These are phyloP conservation scores for Temnothorax ravouxi DNA, from an alignment of 2,888 invertebrate species.

Conservation along the genomic window DNA sequence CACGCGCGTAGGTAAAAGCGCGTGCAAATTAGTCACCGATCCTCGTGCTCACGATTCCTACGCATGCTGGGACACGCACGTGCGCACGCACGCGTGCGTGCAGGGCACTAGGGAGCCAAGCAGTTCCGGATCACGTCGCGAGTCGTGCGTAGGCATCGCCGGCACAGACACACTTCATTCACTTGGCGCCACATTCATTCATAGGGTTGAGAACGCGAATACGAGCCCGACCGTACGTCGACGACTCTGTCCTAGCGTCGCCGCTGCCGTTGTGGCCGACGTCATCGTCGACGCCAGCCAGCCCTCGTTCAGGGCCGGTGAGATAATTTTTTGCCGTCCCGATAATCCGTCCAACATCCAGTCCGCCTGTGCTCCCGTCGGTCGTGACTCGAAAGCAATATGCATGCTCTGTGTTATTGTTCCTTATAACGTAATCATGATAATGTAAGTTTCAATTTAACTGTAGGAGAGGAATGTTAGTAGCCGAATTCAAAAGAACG, in stretches of 20 bases:
- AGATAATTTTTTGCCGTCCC: slow-evolving; percentile 34
- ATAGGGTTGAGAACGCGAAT: slow-evolving; percentile 72
- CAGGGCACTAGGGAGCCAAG: slow-evolving; percentile 27
- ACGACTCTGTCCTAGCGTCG: slow-evolving; percentile 42
- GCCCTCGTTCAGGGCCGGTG: slow-evolving; percentile 13
- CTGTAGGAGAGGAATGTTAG: background rate
- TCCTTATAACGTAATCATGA: slow-evolving; percentile 16
- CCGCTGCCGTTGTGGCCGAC: slow-evolving; percentile 44
- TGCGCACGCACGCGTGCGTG: slow-evolving; percentile 39
- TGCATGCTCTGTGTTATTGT: slow-evolving; percentile 24
- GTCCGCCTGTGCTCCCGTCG: slow-evolving; percentile 17
- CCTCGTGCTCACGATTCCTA: slow-evolving; percentile 46
- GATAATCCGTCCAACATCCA: slow-evolving; percentile 39
- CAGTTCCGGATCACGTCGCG: slow-evolving; percentile 53
- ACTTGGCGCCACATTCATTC: slow-evolving; percentile 86
- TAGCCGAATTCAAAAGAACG: background rate
- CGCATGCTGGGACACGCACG: slow-evolving; percentile 15
- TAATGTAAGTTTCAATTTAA: slow-evolving; percentile 30
- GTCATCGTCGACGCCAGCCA: slow-evolving; percentile 50
- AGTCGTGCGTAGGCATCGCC: slow-evolving; percentile 70
- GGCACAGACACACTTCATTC: slow-evolving; percentile 85
- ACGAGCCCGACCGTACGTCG: slow-evolving; percentile 16
- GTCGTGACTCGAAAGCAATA: slow-evolving; percentile 15
- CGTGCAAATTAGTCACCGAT: slow-evolving; percentile 81
- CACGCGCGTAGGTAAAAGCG: slow-evolving; percentile 61